Evolutionary conservation across 2,113 vertebrate species (phyloP), one percentile per base, ranked within the genome.

Genomic region (Micronisus gabar): DNA sequence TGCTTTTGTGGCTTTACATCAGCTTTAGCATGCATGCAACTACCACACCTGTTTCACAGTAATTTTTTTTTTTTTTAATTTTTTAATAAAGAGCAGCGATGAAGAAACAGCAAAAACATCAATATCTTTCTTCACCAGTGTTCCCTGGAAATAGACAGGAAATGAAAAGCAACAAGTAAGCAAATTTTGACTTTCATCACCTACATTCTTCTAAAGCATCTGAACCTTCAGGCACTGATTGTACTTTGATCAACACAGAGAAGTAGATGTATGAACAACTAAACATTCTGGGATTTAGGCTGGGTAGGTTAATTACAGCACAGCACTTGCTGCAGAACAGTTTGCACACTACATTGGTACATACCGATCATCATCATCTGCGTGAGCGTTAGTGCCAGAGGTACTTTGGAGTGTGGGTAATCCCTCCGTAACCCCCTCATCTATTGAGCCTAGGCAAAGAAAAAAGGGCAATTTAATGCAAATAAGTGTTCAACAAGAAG

Each of bases 321-420:
- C 9, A 87, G 66, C 36, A n/a, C 55, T 91, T 36, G 66, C 21
- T 93, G 83, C 72, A 91, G 91, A 87, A 91, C 82, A 86, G 52
- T 89, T 4, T 32, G 90, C 53, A 80, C 43, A 11, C 36, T 56
- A 4, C 30, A 15, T 43, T n/a, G 93, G 92, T 96, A 98, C 98
- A 79, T 98, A 99, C 99, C 99, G 99, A 96, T 99, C 99, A 23
- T 99, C 99, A 26, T 99, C 99, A 78, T 99, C 99, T 7, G 98
- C 98, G 1, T 99, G 99, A 95, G 98, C 98, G 94, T 98, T 99
- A 45, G 98, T 95, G 95, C 98, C 98, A 32, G 99, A 98, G 74
- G 98, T 98, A 62, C 98, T 98, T 4, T 99, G 99, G 90, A 99
- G 99, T 34, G 99, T 99, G 53, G 99, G 99, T 55, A 99, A 62